Conservation (phyloP, 2,888 invertebrate species). For the Drosophila neonasuta region DNA sequence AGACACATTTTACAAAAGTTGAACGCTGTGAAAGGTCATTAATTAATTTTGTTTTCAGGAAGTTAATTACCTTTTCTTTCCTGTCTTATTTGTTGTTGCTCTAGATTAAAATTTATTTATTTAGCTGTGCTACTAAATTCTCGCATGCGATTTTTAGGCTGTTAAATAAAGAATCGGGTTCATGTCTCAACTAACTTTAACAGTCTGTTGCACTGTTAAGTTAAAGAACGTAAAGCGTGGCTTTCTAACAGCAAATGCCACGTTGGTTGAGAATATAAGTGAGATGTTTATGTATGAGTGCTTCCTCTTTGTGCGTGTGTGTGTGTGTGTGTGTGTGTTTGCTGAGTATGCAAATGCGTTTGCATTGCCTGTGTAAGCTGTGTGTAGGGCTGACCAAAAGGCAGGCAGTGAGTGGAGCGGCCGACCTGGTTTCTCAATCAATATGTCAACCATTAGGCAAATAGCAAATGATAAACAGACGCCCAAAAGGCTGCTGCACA, state of each 20-base stretch:
- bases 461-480: conserved; percentile 43
- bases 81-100: neutral
- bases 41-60: neutral
- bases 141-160: conserved; percentile 31
- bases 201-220: neutral
- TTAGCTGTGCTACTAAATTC: conserved; percentile 3
- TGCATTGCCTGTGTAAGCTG: conserved; percentile 20
- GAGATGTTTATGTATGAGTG: neutral
- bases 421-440: conserved; percentile 58
- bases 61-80: neutral
- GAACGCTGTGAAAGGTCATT: neutral
- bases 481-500: conserved; percentile 42
- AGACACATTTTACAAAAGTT: neutral
- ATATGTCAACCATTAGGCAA: conserved; percentile 54
- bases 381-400: conserved; percentile 5
- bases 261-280: neutral
- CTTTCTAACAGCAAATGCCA: neutral
- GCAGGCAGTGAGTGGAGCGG: conserved; percentile 18
- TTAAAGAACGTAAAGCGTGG: neutral
- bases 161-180: conserved; percentile 11
- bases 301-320: neutral
- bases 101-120: neutral
- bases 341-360: conserved; percentile 27
- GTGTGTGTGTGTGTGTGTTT: conserved; percentile 15
- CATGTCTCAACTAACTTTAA: conserved; percentile 25